Base-by-base conservation (phyloP, 1,140 invertebrate species). In the Trissolcus basalis region DNA sequence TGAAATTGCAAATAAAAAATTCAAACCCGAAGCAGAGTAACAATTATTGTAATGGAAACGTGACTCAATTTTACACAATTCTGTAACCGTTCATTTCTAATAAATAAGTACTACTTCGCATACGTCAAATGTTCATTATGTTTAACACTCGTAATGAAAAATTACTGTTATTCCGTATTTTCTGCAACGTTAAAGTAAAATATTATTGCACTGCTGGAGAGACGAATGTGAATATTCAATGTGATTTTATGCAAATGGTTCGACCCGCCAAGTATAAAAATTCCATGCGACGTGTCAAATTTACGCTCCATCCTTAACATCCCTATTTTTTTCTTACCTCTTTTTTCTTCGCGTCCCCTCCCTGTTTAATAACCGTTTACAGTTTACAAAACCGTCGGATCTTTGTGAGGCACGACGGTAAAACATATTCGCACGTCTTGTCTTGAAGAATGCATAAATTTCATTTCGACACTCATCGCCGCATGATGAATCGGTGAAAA, bases 401-500 rank as follows among this genome's bases (percentile, higher is more conserved):
- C 19, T 6, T 27, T 27, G 19, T 27, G 19, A 27, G 19, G 54
- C 58, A 35, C 43, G 53, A 48, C 19, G 19, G 35, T 48, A 48
- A 13, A 45, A 11, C n/a, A 39, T 39, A 75, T 59, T 69, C 48
- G 69, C 64, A 75, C 59, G 54, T 14, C 48, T 59, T 44, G 59
- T 75, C 64, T 69, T 59, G 33, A 13, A 10, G 16, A 60, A 60
- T 70, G 60, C 67, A 67, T 70, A 70, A 70, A 76, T 76, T 70
- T 67, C 60, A 76, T 76, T 77, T 77, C 67, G 74, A 77, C 74
- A 77, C 74, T 56, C 53, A 67, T 70, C 67, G 48, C n/a, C 12
- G 10, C 9, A n/a, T 71, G 74, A 77, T 67, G 68, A 61, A 77
- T 77, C 51, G 67, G 6, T 39, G 19, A 35, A 75, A 39, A 13